phyloP scores from a whole-genome alignment of 2,888 invertebrate species.

The Cistogaster globosa region DNA sequence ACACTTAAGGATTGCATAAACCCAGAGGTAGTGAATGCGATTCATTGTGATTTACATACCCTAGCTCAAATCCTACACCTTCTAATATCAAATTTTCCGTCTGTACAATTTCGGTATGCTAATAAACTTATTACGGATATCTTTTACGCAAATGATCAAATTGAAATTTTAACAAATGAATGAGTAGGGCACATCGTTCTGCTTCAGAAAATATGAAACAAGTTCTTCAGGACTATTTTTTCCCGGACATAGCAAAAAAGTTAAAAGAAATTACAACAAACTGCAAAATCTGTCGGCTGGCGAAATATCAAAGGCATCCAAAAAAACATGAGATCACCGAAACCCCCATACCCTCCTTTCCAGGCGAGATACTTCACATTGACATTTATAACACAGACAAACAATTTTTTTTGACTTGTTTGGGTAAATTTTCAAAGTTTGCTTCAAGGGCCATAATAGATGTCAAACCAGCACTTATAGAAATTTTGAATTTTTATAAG shows the following conservation, averaged over 20 bases:
- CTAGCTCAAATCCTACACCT: constrained; percentile 45
- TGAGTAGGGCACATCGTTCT: constrained; percentile 50
- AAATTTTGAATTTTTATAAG: no score
- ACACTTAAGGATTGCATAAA: constrained; percentile 14
- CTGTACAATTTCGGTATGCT: constrained; percentile 51
- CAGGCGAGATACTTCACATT: background rate
- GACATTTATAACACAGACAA: background rate
- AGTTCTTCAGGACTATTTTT: constrained; percentile 44
- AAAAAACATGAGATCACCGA: background rate
- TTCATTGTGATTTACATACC: constrained; percentile 37
- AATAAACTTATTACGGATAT: constrained; percentile 58
- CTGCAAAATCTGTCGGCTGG: background rate
- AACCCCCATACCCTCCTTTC: background rate
- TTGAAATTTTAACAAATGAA: constrained; percentile 58
- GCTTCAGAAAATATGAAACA: constrained; percentile 25
- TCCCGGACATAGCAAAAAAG: constrained; percentile 28
- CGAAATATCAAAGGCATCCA: background rate
- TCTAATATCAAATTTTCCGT: constrained; percentile 38
- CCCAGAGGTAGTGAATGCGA: constrained; percentile 30
- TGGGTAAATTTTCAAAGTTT: constrained; percentile 2
- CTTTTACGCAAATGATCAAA: constrained; percentile 62
- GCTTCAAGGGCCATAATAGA: background rate
- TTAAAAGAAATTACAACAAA: constrained; percentile 3
- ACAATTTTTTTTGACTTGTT: background rate
- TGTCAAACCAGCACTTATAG: no score